Evolutionary conservation across 2,797 vertebrate genomes (phyloP).

Genomic region (Orientallactaga sibirica): DNA sequence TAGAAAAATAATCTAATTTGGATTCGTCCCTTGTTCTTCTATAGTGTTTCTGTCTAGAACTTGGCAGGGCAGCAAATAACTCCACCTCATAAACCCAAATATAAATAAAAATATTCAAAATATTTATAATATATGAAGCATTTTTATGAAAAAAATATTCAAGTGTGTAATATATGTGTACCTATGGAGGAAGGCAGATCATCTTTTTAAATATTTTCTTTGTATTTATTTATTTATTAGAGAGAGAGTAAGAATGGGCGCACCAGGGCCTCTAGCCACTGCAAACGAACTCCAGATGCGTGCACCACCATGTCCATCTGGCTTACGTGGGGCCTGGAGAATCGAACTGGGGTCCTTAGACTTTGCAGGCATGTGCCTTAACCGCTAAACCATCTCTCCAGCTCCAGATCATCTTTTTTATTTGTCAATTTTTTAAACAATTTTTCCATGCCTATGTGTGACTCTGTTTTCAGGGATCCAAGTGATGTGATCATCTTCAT

Average conservation of each 20-base stretch:
- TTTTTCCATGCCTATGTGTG: too few species aligned
- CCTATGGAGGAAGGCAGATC: background rate
- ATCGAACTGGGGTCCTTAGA: too few species aligned
- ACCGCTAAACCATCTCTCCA: too few species aligned
- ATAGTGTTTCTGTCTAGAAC: background rate
- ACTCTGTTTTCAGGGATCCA: background rate
- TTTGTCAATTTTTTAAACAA: too few species aligned
- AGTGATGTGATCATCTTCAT: background rate
- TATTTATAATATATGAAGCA: background rate
- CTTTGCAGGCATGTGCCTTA: too few species aligned
- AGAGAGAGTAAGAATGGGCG: too few species aligned
- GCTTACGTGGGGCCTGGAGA: too few species aligned
- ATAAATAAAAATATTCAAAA: background rate
- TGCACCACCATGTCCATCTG: too few species aligned
- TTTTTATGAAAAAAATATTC: conserved; percentile 13
- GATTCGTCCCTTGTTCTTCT: background rate
- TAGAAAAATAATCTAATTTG: background rate
- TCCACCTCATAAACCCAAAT: background rate
- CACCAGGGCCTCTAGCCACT: too few species aligned
- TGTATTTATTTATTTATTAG: too few species aligned
- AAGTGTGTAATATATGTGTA: background rate
- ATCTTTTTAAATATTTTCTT: background rate
- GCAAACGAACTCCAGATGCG: too few species aligned
- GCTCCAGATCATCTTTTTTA: background rate
- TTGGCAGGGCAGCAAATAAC: background rate